These are phyloP conservation scores for Conus ventricosus DNA, from an alignment of 1,140 invertebrate genomes.

Conservation along the genomic window DNA sequence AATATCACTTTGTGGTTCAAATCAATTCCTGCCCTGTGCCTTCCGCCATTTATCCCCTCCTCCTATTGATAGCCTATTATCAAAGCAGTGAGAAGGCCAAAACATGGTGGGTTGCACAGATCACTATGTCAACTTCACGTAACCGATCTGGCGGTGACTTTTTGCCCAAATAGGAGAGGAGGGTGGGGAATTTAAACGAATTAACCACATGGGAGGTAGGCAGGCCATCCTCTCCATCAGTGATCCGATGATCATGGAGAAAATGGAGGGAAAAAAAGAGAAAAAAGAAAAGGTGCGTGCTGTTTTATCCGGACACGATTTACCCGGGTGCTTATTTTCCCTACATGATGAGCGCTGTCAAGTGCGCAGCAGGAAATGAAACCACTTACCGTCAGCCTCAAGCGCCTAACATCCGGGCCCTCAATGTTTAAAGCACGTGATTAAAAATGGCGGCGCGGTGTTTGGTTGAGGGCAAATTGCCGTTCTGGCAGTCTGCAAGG, in stretches of 20 bases:
- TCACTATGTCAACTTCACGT: background rate
- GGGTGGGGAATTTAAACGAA: background rate
- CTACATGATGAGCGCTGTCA: slow-evolving; percentile 2
- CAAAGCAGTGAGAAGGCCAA: background rate
- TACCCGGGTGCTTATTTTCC: background rate
- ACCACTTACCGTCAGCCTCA: background rate
- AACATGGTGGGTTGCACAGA: background rate
- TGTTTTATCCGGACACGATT: background rate
- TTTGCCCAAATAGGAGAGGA: background rate
- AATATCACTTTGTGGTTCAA: background rate
- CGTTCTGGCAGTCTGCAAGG: background rate
- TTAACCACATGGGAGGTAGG: background rate
- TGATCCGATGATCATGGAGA: background rate
- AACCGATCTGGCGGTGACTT: background rate
- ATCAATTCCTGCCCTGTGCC: no score
- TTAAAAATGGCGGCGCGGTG: slow-evolving; percentile 24
- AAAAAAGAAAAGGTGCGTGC: background rate
- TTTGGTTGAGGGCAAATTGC: slow-evolving; percentile 16
- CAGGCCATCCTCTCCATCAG: background rate
- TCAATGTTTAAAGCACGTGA: background rate
- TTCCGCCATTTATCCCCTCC: no score
- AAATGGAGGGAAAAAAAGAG: background rate
- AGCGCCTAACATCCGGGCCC: slow-evolving; percentile 14
- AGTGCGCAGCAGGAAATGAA: background rate
- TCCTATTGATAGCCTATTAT: background rate